Percentiles rank a stretch among this genome's conserved stretches.
Conservation (phyloP, 2,113 vertebrate species). For the Nyctereutes procyonoides region DNA sequence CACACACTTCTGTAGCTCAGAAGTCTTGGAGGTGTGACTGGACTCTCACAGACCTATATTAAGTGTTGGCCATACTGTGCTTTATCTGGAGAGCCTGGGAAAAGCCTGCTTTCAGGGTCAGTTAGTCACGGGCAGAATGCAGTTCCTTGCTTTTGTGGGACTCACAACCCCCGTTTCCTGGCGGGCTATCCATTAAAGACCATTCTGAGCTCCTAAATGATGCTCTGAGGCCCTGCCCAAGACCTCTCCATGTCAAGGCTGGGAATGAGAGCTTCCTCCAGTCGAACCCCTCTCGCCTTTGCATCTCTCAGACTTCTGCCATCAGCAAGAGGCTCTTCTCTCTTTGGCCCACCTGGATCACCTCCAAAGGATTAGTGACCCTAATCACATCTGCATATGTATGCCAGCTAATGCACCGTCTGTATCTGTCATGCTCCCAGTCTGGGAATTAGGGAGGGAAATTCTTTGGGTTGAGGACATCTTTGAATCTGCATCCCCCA, state of each 20-base stretch:
- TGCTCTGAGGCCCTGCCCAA: neutral
- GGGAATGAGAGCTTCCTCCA: neutral
- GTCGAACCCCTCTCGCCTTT: neutral
- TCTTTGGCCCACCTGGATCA: neutral
- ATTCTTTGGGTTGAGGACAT: neutral
- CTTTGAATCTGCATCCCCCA: neutral
- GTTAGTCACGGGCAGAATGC: neutral
- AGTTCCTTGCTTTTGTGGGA: neutral
- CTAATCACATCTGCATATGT: neutral
- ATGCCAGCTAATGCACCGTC: too few relatives aligned
- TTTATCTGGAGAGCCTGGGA: neutral
- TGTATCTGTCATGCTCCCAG: neutral
- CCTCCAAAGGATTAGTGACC: neutral
- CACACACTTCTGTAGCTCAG: rapidly evolving
- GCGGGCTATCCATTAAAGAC: too few relatives aligned
- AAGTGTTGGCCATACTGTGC: rapidly evolving
- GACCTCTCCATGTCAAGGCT: neutral
- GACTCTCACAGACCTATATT: neutral
- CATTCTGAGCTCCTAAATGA: neutral
- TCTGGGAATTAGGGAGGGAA: neutral
- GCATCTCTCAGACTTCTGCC: neutral
- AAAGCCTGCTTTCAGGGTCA: neutral
- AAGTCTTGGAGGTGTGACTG: neutral
- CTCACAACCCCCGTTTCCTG: neutral
- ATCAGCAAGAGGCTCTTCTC: neutral